Percentiles rank a stretch among this genome's conserved stretches.
phyloP scores from a whole-genome alignment of 2,888 invertebrate species.

The Chymomyza amoena region DNA sequence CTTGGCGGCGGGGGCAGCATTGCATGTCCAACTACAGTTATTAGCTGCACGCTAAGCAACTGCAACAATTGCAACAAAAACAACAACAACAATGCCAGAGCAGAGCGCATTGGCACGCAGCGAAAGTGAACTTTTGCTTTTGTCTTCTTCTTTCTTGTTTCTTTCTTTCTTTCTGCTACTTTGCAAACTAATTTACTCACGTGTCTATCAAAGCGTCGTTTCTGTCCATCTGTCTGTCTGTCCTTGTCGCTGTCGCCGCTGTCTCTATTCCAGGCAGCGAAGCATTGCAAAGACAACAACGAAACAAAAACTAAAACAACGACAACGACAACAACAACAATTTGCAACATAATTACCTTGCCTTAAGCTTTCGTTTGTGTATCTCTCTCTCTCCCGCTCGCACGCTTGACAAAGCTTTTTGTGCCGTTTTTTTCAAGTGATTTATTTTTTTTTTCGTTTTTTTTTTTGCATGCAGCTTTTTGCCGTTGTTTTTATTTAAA shows the following conservation, averaged over 20 bases:
- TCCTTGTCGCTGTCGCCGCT: slow-evolving; percentile 7
- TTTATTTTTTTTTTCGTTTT: slow-evolving; percentile 40
- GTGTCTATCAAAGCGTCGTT: slow-evolving; percentile 47
- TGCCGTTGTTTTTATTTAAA: neutral
- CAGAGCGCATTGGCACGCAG: slow-evolving; percentile 33
- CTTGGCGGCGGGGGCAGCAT: slow-evolving; percentile 30
- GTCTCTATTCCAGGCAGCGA: neutral
- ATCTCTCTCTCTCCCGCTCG: neutral
- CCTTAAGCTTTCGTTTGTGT: neutral
- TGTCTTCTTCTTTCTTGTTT: slow-evolving; percentile 28
- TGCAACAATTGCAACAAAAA: slow-evolving; percentile 24
- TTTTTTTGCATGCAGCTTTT: slow-evolving; percentile 3
- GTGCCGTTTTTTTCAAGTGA: slow-evolving; percentile 24
- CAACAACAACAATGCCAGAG: slow-evolving; percentile 20
- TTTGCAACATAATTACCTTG: slow-evolving; percentile 7
- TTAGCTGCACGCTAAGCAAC: slow-evolving; percentile 44
- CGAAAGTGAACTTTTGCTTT: slow-evolving; percentile 71
- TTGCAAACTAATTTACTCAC: slow-evolving; percentile 52
- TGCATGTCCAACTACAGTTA: slow-evolving; percentile 61
- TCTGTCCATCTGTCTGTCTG: slow-evolving; percentile 16
- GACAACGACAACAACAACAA: neutral
- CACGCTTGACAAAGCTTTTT: slow-evolving; percentile 10
- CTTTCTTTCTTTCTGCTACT: slow-evolving; percentile 27
- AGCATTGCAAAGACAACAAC: neutral
- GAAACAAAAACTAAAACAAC: neutral